Evolutionary conservation across 1,140 invertebrate genomes (phyloP).

Genomic region (Sitophilus oryzae): DNA sequence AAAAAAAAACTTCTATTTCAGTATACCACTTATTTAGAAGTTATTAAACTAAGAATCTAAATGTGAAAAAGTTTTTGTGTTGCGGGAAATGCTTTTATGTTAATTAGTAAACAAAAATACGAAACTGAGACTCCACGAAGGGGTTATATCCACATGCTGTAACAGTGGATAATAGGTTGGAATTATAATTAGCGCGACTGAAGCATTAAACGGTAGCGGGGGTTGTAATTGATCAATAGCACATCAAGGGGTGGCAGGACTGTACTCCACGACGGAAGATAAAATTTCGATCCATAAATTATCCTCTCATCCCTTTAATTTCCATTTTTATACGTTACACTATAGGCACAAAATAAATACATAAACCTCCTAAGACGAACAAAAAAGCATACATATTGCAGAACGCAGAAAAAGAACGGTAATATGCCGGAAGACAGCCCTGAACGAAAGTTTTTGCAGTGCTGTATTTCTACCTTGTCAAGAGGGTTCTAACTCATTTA

Average conservation of each 20-base stretch:
- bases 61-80: no score
- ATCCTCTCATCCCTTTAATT: no score
- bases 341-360: no score
- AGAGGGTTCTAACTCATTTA: conserved; percentile 17
- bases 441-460: conserved; percentile 9
- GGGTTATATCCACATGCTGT: conserved; percentile 4
- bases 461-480: conserved; percentile 17
- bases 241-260: conserved; percentile 2
- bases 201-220: conserved; percentile 1
- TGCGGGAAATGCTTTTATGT: no score
- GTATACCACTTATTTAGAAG: no score
- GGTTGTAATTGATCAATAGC: conserved; percentile 7
- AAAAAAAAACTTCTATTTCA: no score
- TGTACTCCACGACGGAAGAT: background rate
- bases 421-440: background rate
- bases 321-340: no score
- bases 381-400: no score
- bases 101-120: background rate
- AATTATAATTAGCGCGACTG: conserved; percentile 12
- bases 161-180: conserved; percentile 9
- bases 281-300: no score
- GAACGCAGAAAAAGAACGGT: background rate
- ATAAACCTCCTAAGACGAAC: no score
- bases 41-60: no score
- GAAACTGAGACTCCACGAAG: background rate